These are phyloP conservation scores for Acinonyx jubatus DNA, from an alignment of 2,113 vertebrate genomes.

Conservation along the genomic window DNA sequence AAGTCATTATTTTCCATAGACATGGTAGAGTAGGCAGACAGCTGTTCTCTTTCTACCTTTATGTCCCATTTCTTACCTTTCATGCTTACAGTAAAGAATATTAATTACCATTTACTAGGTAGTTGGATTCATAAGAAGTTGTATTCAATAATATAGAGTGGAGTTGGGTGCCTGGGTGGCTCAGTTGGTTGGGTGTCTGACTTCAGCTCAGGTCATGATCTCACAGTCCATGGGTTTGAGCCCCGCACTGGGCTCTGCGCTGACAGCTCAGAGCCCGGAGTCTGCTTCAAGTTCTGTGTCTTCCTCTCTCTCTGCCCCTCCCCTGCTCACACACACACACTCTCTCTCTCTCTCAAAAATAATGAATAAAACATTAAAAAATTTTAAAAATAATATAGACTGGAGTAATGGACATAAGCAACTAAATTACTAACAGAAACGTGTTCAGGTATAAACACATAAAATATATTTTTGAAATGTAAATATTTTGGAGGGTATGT, in stretches of 20 bases:
- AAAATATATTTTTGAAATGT: background rate
- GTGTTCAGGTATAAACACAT: background rate
- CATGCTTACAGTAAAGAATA: background rate
- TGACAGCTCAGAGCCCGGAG: too few relatives aligned
- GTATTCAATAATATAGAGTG: background rate
- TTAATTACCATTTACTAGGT: background rate
- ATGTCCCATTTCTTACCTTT: background rate
- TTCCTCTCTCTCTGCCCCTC: too few relatives aligned
- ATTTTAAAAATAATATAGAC: background rate
- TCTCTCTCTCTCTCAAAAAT: too few relatives aligned
- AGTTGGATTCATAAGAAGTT: background rate
- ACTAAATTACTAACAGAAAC: background rate
- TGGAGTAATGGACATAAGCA: background rate
- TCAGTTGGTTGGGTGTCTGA: too few relatives aligned
- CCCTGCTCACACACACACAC: too few relatives aligned
- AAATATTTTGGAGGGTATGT: background rate
- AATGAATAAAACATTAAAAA: too few relatives aligned
- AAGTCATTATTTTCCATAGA: background rate
- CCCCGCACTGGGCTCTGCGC: too few relatives aligned
- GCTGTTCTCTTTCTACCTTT: background rate
- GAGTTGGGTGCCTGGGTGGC: too few relatives aligned
- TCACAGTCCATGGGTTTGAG: too few relatives aligned
- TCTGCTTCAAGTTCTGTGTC: too few relatives aligned
- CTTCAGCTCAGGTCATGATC: too few relatives aligned
- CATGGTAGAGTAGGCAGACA: background rate